Conservation (phyloP, 2,888 invertebrate species). For the Dicyrtomina minuta region DNA sequence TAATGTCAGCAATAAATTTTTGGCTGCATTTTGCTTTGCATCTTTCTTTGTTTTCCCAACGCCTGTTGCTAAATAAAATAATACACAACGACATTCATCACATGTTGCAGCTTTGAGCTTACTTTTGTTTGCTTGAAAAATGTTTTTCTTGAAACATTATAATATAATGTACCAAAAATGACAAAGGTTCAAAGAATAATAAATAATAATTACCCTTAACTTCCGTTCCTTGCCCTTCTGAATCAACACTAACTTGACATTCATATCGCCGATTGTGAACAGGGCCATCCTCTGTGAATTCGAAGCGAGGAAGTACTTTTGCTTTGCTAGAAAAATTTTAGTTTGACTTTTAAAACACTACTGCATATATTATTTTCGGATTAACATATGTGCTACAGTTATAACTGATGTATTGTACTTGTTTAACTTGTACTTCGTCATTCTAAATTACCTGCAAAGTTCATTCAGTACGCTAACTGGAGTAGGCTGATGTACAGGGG, state of each 20-base stretch:
- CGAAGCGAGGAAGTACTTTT: constrained; percentile 37
- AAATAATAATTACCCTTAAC: constrained; percentile 3
- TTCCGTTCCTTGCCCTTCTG: constrained; percentile 7
- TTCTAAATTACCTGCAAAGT: constrained; percentile 43
- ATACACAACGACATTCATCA: background rate
- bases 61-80: constrained; percentile 37
- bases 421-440: no score
- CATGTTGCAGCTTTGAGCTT: background rate
- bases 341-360: no score
- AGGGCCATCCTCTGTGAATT: constrained; percentile 41
- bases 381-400: no score
- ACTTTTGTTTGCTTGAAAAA: no score
- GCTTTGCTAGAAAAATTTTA: constrained; percentile 42
- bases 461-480: constrained; percentile 48
- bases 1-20: constrained; percentile 40
- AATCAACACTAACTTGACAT: constrained; percentile 40
- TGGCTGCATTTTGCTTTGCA: constrained; percentile 51
- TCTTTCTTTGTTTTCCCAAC: constrained; percentile 48
- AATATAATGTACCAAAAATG: no score
- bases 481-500: constrained; percentile 33
- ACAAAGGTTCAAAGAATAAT: no score
- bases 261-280: constrained; percentile 45
- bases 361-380: no score
- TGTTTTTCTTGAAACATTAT: no score
- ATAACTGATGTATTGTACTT: no score